Conservation (phyloP, 64 coral and sea anemone genomes). For the Pachyseris speciosa region DNA sequence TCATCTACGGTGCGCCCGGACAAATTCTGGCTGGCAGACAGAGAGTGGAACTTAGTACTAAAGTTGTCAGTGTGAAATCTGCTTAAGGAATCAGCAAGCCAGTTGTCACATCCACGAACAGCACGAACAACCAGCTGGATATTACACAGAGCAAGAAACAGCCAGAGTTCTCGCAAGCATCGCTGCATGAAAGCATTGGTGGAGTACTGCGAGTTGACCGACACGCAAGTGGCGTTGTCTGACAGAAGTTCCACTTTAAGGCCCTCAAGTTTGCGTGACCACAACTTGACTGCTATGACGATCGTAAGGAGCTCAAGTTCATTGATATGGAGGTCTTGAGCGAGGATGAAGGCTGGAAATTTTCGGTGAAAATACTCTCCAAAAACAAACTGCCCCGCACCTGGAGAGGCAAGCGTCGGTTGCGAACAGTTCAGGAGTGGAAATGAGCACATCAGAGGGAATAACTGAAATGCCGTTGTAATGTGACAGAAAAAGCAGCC, state of each 20-base stretch:
- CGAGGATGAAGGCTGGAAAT: constrained; percentile 11
- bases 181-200: constrained; percentile 36
- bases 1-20: background rate
- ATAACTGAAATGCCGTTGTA: constrained; percentile 73
- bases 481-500: constrained; percentile 43
- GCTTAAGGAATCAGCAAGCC: no score
- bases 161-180: constrained; percentile 46
- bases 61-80: background rate
- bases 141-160: constrained; percentile 31
- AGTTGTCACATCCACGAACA: no score
- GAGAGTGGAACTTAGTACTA: background rate
- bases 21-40: background rate
- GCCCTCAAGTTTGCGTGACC: background rate
- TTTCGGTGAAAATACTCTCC: background rate
- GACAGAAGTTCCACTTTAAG: background rate
- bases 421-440: constrained; percentile 40
- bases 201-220: background rate
- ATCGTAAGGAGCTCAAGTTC: constrained; percentile 11
- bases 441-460: background rate
- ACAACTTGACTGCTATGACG: constrained; percentile 7
- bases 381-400: constrained; percentile 39
- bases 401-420: constrained; percentile 50
- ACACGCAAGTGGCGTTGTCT: constrained; percentile 14
- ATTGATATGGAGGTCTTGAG: constrained; percentile 17
- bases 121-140: background rate